Evolutionary conservation across 2,113 vertebrate genomes (phyloP), one percentile per base, ranked within the genome.

Genomic region (Anarrhichthys ocellatus): DNA sequence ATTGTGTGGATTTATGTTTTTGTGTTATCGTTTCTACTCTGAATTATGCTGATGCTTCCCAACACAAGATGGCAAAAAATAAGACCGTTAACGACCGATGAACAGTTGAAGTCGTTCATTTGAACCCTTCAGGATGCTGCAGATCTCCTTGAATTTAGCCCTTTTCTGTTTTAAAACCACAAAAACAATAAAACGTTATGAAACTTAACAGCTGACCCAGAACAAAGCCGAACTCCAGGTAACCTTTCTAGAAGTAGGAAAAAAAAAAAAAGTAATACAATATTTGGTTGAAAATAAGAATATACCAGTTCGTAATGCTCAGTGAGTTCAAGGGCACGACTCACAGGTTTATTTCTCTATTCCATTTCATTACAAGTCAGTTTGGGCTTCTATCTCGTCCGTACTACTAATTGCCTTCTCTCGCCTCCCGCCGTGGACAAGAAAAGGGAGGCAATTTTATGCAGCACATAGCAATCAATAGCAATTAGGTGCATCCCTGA

Each of bases 391-490:
- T 94, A 95, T 92, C 94, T 95, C 92, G 91, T 94, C 95, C 95
- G 81, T 90, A 86, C 95, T 93, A 94, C 97, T 97, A 97, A 96
- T 95, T 96, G 95, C 96, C 95, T 95, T 95, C 96, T 94, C 95
- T 95, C 93, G 95, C 95, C 95, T 95, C 95, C 87, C 70, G 64
- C 81, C 85, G 90, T 95, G 93, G 94, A 94, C 92, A 92, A 93
- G 82, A 89, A 89, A 96, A 95, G 94, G 96, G 95, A 96, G 95
- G 95, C 95, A 97, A 97, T 98, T 98, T 97, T 97, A 97, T 96
- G 96, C 96, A 95, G 96, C 96, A 96, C 96, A 95, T 95, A 74
- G 77, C 96, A 96, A 98, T 98, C 96, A 83, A 98, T 97, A 98
- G 96, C 96, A 97, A 97, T 99, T 98, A 98, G 97, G 96, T 94